Evolutionary conservation across 2,888 invertebrate species (phyloP).

Genomic region (Tetranychus truncatus): DNA sequence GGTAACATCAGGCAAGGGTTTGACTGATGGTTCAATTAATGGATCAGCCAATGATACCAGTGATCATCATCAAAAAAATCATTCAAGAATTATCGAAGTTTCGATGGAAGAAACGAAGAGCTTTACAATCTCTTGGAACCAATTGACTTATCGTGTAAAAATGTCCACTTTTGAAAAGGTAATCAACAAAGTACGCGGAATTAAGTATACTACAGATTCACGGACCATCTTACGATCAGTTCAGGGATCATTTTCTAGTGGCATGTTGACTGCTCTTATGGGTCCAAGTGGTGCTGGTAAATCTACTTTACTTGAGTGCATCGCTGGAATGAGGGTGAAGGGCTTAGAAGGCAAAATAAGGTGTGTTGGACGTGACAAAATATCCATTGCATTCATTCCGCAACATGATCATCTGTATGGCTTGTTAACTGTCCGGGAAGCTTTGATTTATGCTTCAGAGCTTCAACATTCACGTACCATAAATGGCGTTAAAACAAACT

Average conservation of each 20-base stretch:
- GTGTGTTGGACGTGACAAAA: constrained; percentile 11
- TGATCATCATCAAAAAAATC: too few species aligned
- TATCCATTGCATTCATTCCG: constrained; percentile 20
- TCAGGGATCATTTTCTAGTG: constrained; percentile 66
- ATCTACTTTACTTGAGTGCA: constrained; percentile 43
- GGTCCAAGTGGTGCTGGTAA: constrained; percentile 68
- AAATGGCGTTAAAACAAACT: not conserved
- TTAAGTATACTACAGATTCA: too few species aligned
- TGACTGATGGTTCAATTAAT: too few species aligned
- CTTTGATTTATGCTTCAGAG: constrained; percentile 21
- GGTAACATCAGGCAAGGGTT: too few species aligned
- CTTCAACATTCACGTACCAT: constrained; percentile 15
- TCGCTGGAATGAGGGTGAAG: constrained; percentile 57
- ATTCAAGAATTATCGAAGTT: too few species aligned
- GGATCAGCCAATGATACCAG: too few species aligned
- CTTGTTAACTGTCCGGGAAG: constrained; percentile 20
- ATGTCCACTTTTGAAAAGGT: too few species aligned
- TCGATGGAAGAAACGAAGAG: too few species aligned
- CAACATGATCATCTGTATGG: constrained; percentile 19
- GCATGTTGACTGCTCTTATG: constrained; percentile 89
- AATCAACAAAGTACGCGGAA: too few species aligned
- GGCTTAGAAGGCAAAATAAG: constrained; percentile 17
- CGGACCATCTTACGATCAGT: constrained; percentile 64
- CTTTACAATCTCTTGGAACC: too few species aligned
- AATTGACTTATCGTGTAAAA: too few species aligned